Conservation (phyloP, 2,113 vertebrate genomes). For the Periophthalmus modestus region DNA sequence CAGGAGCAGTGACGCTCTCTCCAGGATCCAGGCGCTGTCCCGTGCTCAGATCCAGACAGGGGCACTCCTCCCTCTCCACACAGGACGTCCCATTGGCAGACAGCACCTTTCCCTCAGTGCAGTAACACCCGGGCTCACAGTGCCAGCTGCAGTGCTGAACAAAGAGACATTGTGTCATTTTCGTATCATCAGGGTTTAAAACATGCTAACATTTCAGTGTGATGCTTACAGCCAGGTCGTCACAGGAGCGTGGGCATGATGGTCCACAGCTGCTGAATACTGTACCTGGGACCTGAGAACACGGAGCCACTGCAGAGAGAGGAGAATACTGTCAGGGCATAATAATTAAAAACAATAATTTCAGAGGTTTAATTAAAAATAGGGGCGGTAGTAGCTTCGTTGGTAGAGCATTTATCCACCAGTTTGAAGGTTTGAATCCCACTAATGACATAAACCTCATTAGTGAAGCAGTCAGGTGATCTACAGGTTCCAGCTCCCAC, state of each 20-base stretch:
- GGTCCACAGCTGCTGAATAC: conserved; percentile 84
- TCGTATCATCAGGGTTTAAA: background rate
- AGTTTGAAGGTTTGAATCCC: too few relatives aligned
- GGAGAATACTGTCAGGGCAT: background rate
- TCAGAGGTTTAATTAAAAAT: too few relatives aligned
- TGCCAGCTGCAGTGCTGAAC: conserved; percentile 82
- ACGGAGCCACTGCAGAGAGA: conserved; percentile 73
- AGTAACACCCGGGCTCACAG: conserved; percentile 89
- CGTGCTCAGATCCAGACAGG: conserved; percentile 79
- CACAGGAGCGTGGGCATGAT: conserved; percentile 85
- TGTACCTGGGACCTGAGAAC: conserved; percentile 75
- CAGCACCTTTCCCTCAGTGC: conserved; percentile 79
- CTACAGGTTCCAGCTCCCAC: too few relatives aligned
- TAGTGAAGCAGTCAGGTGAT: too few relatives aligned
- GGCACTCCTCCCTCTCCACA: conserved; percentile 69
- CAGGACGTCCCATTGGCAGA: conserved; percentile 75
- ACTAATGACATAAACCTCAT: too few relatives aligned
- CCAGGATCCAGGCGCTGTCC: conserved; percentile 69
- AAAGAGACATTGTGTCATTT: background rate
- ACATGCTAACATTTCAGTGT: background rate
- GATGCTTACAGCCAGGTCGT: conserved; percentile 82
- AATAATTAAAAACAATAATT: too few relatives aligned
- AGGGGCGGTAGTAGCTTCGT: too few relatives aligned
- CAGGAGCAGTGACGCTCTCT: conserved; percentile 41
- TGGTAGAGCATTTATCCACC: too few relatives aligned